phyloP scores from a whole-genome alignment of 2,797 vertebrate species.

The Cephalopachus bancanus region DNA sequence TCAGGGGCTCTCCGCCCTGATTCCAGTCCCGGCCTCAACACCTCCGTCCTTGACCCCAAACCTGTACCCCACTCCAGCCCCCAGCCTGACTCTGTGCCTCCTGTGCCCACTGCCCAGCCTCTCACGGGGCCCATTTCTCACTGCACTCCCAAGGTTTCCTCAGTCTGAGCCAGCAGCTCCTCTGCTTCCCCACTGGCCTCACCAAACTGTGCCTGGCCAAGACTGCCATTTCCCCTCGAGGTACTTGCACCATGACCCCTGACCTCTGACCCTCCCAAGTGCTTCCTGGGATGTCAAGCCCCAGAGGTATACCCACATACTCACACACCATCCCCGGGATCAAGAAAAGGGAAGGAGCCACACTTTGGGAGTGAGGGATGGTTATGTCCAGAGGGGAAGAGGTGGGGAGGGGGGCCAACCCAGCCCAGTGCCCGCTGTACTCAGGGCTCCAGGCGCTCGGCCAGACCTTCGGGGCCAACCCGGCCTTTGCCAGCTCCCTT shows the following conservation, averaged over 20 bases:
- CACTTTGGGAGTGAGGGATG: neutral
- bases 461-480: conserved; percentile 94
- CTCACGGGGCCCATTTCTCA: conserved; percentile 19
- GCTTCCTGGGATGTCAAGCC: neutral
- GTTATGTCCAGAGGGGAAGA: neutral
- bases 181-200: conserved; percentile 94
- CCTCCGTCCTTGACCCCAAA: conserved; percentile 20
- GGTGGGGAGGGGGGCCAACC: conserved; percentile 77
- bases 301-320: neutral
- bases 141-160: conserved; percentile 90
- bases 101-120: neutral
- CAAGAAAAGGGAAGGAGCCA: neutral
- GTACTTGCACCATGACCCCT: conserved; percentile 84
- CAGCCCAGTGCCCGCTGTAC: conserved; percentile 78
- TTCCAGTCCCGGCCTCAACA: conserved; percentile 34
- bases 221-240: conserved; percentile 94
- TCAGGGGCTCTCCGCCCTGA: conserved; percentile 18
- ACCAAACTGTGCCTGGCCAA: conserved; percentile 95
- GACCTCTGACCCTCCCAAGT: neutral
- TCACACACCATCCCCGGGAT: neutral
- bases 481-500: conserved; percentile 95
- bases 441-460: conserved; percentile 93
- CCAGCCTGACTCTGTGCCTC: neutral
- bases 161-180: conserved; percentile 95
- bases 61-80: conserved; percentile 12